Percentiles rank a stretch among this genome's conserved stretches.
Evolutionary conservation across 1,140 invertebrate species (phyloP).

Genomic region (Atta texana): DNA sequence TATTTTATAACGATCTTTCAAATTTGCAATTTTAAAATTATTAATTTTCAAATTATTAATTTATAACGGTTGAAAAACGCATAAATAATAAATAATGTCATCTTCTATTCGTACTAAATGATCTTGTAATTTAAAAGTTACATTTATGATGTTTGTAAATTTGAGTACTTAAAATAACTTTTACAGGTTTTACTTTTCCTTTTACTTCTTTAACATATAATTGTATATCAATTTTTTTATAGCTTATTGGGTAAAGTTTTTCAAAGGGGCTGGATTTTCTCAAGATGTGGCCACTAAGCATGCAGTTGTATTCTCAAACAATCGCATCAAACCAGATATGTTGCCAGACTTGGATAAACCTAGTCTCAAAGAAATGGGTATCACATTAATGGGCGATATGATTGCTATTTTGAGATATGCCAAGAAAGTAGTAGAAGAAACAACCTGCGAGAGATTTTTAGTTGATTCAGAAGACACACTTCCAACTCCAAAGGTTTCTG

Average conservation of each 20-base stretch:
- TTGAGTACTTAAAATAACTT: not conserved
- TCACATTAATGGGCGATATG: conserved; percentile 91
- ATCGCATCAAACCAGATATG: conserved; percentile 91
- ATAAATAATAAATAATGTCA: not conserved
- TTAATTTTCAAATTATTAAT: conserved; percentile 1
- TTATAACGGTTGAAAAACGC: not conserved
- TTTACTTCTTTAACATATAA: not conserved
- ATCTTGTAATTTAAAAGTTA: not conserved
- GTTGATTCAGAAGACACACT: conserved; percentile 81
- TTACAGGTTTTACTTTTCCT: too few relatives aligned
- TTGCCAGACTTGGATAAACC: conserved; percentile 91
- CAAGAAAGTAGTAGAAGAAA: conserved; percentile 89
- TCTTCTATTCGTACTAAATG: not conserved
- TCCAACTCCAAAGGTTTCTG: conserved; percentile 47
- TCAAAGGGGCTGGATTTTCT: conserved; percentile 90
- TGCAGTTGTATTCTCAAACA: conserved; percentile 91
- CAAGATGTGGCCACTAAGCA: conserved; percentile 89
- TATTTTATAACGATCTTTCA: not conserved
- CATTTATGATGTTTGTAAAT: not conserved
- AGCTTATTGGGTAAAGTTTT: conserved; percentile 90
- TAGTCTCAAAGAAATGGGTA: conserved; percentile 92
- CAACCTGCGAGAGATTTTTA: conserved; percentile 85
- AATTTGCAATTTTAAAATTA: not conserved
- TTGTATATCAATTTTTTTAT: conserved; percentile 52
- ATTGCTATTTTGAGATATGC: conserved; percentile 92